Evolutionary conservation across 2,113 vertebrate genomes (phyloP), one percentile per base, ranked within the genome.

Genomic region (Pomatorhinus ruficollis): DNA sequence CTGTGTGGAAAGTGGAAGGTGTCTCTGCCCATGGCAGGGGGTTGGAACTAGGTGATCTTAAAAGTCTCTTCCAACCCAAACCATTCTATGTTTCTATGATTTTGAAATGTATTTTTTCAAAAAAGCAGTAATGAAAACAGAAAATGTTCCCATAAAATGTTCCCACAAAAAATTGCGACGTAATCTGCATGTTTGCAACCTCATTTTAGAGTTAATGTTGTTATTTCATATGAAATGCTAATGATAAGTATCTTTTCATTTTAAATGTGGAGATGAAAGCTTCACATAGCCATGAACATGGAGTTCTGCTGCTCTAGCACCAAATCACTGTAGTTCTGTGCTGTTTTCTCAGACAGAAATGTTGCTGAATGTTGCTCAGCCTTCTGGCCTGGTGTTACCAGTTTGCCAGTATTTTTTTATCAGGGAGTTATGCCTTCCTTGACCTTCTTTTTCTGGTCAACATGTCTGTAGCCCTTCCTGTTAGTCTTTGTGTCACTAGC

Each of bases 261-360:
- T 70, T 30, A 79, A 54, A 83, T 64, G 9, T 25, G 57, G 54
- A 88, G 27, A 15, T 31, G 56, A 77, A 83, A 42, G 7, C 9
- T 39, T 86, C 7, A 4, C 0, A 5, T 42, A 56, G 31, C 40
- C 2, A 2, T 24, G 15, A 6, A 23, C 2, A 4, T 0, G 2
- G 22, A 68, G 16, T 49, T 76, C 39, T 91, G n/a, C 20, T 33
- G 10, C 31, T 60, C 12, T 18, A 68, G 6, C 23, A 57, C 13
- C n/a, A 39, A 39, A 39, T 39, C 39, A 19, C 47, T 74, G n/a
- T 12, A 45, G 10, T 9, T 15, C 19, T 0, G 1, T 37, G 21
- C 15, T 78, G 13, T 80, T 88, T 72, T 22, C 23, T 59, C 25
- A 54, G 59, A 15, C 23, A 69, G 49, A 76, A 69, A 54, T 31